Evolutionary conservation across 2,113 vertebrate genomes (phyloP).

Genomic region (Pongo abelii): DNA sequence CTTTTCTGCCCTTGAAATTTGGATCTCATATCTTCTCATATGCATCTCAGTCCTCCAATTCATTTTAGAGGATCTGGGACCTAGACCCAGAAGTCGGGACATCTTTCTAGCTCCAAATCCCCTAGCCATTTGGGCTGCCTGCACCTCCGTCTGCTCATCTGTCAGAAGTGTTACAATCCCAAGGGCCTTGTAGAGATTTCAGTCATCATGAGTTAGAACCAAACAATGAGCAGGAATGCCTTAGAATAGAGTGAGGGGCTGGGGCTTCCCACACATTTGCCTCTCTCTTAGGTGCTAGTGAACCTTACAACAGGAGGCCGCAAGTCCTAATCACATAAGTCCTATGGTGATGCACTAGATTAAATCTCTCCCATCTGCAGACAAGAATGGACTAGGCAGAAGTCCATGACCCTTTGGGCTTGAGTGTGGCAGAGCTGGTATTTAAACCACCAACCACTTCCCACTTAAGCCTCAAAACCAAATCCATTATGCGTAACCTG

Average conservation of each 20-base stretch:
- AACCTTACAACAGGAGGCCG: neutral
- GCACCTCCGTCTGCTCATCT: neutral
- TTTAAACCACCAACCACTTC: neutral
- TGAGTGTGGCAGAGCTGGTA: neutral
- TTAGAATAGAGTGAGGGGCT: neutral
- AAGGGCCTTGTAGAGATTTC: neutral
- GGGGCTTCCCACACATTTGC: neutral
- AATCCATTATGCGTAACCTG: neutral
- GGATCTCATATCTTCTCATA: neutral
- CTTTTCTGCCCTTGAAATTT: neutral
- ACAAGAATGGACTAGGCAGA: neutral
- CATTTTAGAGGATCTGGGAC: neutral
- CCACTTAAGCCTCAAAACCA: conserved; percentile 39
- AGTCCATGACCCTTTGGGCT: neutral
- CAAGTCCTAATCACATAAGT: neutral
- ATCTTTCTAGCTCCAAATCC: neutral
- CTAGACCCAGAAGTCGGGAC: neutral
- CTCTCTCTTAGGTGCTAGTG: neutral
- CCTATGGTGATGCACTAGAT: no score
- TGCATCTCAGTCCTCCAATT: neutral
- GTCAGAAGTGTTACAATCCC: neutral
- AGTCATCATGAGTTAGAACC: neutral
- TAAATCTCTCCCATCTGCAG: neutral
- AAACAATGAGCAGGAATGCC: neutral
- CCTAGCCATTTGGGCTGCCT: accelerated